A percentile compares a stretch with the other conserved stretches of the same genome.
These are phyloP conservation scores for Corythornis madagascariensis DNA, from an alignment of 2,113 vertebrate species.

Conservation along the genomic window DNA sequence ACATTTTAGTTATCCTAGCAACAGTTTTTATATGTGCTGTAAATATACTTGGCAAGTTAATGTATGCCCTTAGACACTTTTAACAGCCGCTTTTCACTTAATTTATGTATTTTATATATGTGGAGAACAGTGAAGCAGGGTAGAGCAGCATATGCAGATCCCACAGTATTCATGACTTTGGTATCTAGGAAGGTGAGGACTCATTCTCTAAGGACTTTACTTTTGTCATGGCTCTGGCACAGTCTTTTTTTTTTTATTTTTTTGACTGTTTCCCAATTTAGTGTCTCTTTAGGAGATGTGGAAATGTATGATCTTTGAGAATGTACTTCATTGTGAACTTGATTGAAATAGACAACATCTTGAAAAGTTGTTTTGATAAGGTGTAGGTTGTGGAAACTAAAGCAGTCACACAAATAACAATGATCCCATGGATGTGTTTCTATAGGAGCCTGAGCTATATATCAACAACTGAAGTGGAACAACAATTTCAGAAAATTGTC, in stretches of 20 bases:
- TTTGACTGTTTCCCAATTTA: not conserved
- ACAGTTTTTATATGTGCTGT: not conserved
- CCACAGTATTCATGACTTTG: not conserved
- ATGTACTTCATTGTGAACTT: not conserved
- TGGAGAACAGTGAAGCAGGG: not conserved
- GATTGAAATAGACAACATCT: not conserved
- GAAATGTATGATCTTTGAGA: not conserved
- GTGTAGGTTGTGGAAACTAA: rapidly evolving
- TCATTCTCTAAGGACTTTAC: not conserved
- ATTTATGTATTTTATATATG: not conserved
- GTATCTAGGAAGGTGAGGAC: not conserved
- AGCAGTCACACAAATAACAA: not conserved
- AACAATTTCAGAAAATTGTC: not conserved
- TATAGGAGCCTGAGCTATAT: not conserved
- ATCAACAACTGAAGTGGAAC: not conserved
- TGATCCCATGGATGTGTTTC: not conserved
- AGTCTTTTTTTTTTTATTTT: no score
- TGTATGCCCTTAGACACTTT: not conserved
- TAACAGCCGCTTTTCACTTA: constrained; percentile 1
- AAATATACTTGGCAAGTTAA: constrained; percentile 8
- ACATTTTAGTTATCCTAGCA: constrained; percentile 43
- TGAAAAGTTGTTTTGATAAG: not conserved
- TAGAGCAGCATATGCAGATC: not conserved
- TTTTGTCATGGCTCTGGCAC: not conserved
- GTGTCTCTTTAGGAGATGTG: not conserved